Percentiles rank a stretch among this genome's conserved stretches.
phyloP scores from a whole-genome alignment of 2,113 vertebrate genomes.

The Urocolius indicus region DNA sequence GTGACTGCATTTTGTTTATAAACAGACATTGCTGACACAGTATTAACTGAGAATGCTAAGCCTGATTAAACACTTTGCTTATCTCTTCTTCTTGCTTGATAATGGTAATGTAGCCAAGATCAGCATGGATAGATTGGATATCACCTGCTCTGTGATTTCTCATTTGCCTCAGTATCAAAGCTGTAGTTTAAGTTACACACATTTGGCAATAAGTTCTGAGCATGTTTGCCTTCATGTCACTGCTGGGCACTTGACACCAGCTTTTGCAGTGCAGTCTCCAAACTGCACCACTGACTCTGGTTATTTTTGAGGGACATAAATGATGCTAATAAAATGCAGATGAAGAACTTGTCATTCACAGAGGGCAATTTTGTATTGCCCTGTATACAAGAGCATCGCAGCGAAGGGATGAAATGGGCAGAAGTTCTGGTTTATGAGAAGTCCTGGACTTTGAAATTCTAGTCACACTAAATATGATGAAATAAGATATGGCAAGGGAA shows the following conservation, averaged over 20 bases:
- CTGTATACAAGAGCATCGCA: neutral
- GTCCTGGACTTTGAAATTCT: neutral
- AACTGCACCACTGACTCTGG: neutral
- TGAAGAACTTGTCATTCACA: neutral
- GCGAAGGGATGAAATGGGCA: neutral
- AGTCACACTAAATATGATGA: neutral
- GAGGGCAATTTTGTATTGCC: neutral
- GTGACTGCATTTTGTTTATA: neutral
- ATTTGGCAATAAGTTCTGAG: neutral
- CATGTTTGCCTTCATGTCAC: neutral
- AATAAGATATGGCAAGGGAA: neutral
- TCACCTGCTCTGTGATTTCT: neutral
- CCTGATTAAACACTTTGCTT: neutral
- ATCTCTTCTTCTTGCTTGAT: neutral
- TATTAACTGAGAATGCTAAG: neutral
- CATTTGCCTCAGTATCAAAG: neutral
- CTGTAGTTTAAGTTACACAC: neutral
- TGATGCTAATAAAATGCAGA: neutral
- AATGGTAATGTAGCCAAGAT: neutral
- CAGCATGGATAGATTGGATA: neutral
- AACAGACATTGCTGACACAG: neutral
- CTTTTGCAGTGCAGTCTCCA: neutral
- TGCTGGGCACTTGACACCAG: neutral
- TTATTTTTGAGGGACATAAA: neutral
- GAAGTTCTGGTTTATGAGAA: neutral